Evolutionary conservation across 2,113 vertebrate species (phyloP), one percentile per base, ranked within the genome.

Genomic region (Falcunculus frontatus): DNA sequence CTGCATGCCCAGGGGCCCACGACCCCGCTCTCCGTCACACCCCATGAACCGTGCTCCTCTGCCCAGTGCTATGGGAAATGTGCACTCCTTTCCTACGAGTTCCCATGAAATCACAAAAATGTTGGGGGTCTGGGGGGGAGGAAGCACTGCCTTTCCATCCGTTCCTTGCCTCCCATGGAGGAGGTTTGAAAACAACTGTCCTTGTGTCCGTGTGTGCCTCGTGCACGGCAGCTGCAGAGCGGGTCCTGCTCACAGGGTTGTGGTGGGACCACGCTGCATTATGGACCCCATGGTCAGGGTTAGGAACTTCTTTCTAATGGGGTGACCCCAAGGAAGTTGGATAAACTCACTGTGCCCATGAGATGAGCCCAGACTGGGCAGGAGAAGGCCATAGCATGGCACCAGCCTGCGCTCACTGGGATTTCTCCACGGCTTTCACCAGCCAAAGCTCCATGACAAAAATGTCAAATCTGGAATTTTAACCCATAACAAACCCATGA

Each of bases 401-500:
- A 75, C 73, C 82, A 46, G 62, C 13, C 4, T 80, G 63, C 0
- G 0, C 63, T 76, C 4, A 0, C 55, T 72, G 69, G 41, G 69
- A 67, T 82, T 63, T 78, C 73, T 77, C 84, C 89, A 89, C 2
- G 3, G 94, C 41, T 84, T 70, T 95, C 5, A 6, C 64, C 52
- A 81, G 50, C 29, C 89, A 97, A 95, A 97, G 89, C 94, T 77
- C 93, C 95, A 80, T 94, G 91, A 96, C 95, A 94, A 94, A 96
- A 95, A 92, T 0, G 57, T 67, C 83, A 94, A 94, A 97, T 97
- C 82, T 93, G 97, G 96, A 96, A 97, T 97, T 97, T 96, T 91
- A 96, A 97, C 92, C 83, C 90, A 56, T 95, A 92, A 79, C 96
- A 64, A 96, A 95, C 41, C 95, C 95, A 72, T 96, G 96, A 97